Percentiles rank a stretch among this genome's conserved stretches.
phyloP scores from a whole-genome alignment of 2,797 vertebrate genomes.

The Odontamblyopus rebecca region DNA sequence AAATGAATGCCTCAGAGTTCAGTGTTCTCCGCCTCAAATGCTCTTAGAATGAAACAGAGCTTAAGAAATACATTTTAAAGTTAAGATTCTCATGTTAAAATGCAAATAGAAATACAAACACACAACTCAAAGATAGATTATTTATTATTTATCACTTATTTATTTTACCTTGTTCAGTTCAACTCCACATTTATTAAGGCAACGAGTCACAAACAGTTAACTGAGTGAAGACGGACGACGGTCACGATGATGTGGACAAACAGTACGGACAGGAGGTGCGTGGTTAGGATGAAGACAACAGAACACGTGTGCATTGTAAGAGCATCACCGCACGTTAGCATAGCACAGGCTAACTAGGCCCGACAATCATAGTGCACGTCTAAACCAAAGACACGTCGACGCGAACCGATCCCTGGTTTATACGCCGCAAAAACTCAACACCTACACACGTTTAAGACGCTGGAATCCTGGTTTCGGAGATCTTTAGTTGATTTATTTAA shows the following conservation, averaged over 20 bases:
- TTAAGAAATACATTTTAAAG: not conserved
- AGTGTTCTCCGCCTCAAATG: too few species aligned
- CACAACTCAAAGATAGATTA: not conserved
- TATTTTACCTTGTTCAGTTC: slow-evolving; percentile 1
- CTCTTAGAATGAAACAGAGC: too few species aligned
- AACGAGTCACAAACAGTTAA: not conserved
- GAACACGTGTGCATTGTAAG: not conserved
- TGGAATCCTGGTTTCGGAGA: not conserved
- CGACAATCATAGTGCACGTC: slow-evolving; percentile 5
- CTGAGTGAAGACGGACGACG: not conserved
- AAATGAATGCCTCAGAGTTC: too few species aligned
- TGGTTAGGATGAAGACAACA: not conserved
- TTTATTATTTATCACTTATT: not conserved
- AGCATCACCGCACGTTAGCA: not conserved
- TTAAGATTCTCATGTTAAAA: not conserved
- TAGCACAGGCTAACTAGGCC: not conserved
- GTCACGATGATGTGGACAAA: not conserved
- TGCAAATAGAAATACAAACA: not conserved
- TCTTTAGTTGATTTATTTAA: not conserved
- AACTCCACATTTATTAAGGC: slow-evolving; percentile 33
- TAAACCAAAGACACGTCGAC: not conserved
- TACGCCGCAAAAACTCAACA: not conserved
- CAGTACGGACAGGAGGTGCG: not conserved
- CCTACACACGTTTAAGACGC: not conserved
- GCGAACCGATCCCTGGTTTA: not conserved